A percentile compares a stretch with the other conserved stretches of the same genome.
Conservation (phyloP, 1,140 invertebrate species). For the Fragariocoptes setiger region DNA sequence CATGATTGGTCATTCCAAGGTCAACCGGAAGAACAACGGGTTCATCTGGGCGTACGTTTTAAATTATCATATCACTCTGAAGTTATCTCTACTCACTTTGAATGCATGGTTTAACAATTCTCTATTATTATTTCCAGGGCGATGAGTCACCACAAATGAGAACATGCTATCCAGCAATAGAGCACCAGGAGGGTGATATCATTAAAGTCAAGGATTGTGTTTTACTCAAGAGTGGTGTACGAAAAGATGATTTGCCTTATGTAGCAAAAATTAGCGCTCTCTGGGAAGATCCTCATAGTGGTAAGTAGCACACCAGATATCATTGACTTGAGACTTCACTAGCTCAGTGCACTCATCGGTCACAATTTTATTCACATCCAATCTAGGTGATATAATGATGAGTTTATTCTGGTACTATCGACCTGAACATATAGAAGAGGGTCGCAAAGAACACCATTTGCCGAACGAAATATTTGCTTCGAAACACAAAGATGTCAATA, state of each 20-base stretch:
- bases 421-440: conserved; percentile 75
- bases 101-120: no score
- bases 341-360: conserved; percentile 3
- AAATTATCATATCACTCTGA: no score
- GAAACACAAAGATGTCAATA: conserved; percentile 63
- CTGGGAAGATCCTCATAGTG: conserved; percentile 73
- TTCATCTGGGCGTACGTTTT: no score
- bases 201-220: conserved; percentile 61
- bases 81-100: no score
- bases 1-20: no score
- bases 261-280: conserved; percentile 69
- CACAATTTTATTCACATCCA: conserved; percentile 4
- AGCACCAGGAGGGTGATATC: conserved; percentile 43
- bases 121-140: conserved; percentile 26
- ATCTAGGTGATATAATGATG: conserved; percentile 76
- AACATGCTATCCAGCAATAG: conserved; percentile 58
- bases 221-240: conserved; percentile 36
- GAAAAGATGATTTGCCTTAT: conserved; percentile 57
- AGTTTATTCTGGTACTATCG: conserved; percentile 85
- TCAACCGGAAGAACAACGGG: no score
- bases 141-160: conserved; percentile 31
- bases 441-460: conserved; percentile 37
- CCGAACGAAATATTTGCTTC: conserved; percentile 65
- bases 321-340: conserved; percentile 3
- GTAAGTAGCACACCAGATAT: conserved; percentile 21